Evolutionary conservation across 2,888 invertebrate species (phyloP).

Genomic region (Eucriotettix oculatus): DNA sequence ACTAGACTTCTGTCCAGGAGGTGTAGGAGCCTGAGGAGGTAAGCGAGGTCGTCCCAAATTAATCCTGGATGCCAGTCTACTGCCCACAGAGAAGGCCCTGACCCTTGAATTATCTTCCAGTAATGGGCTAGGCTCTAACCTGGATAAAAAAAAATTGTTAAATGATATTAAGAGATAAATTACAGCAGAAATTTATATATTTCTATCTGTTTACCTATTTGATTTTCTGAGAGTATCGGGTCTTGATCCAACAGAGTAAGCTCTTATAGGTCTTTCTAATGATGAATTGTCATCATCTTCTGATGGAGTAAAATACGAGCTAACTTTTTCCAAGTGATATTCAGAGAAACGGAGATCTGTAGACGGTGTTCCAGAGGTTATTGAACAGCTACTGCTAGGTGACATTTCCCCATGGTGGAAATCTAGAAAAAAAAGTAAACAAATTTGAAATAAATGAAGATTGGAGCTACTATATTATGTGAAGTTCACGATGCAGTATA

Average conservation of each 20-base stretch:
- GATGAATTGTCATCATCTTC: constrained; percentile 40
- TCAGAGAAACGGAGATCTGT: constrained; percentile 60
- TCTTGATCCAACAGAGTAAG: constrained; percentile 74
- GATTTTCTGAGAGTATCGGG: constrained; percentile 31
- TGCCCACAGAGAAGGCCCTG: constrained; percentile 64
- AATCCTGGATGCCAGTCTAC: constrained; percentile 22
- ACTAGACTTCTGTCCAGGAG: constrained; percentile 21
- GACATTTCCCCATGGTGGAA: constrained; percentile 30
- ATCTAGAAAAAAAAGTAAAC: constrained; percentile 5
- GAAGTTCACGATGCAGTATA: too few relatives aligned
- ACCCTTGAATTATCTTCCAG: constrained; percentile 31
- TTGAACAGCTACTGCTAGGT: constrained; percentile 53
- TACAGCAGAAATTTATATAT: background rate
- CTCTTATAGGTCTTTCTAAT: constrained; percentile 41
- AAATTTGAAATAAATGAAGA: too few relatives aligned
- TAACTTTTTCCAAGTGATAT: constrained; percentile 66
- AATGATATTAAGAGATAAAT: constrained; percentile 6
- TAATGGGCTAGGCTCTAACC: background rate
- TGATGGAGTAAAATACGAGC: constrained; percentile 47
- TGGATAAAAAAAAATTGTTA: constrained; percentile 14
- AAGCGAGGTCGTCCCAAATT: background rate
- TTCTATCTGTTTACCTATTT: constrained; percentile 20
- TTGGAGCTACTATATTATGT: too few relatives aligned
- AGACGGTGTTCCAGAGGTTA: constrained; percentile 67
- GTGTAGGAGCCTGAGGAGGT: constrained; percentile 17